Percentiles rank a stretch among this genome's conserved stretches.
phyloP scores from a whole-genome alignment of 2,797 vertebrate genomes.

The Acanthurus tractus region DNA sequence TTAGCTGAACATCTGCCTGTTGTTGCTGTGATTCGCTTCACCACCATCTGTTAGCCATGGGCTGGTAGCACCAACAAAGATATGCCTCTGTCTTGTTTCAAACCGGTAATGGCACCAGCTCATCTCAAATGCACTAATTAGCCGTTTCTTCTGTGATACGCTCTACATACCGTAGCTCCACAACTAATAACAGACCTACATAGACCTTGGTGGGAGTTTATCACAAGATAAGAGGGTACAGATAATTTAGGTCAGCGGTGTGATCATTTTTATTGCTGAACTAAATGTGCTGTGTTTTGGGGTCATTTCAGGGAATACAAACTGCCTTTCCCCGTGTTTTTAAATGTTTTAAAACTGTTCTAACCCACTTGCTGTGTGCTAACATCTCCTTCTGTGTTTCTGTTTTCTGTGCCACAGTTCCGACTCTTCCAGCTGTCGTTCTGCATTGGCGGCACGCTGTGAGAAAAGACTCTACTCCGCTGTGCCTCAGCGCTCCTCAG shows the following conservation, averaged over 20 bases:
- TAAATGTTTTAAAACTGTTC: slow-evolving; percentile 35
- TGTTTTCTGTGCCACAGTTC: slow-evolving; percentile 73
- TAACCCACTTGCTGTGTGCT: slow-evolving; percentile 25
- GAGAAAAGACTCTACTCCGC: slow-evolving; percentile 71
- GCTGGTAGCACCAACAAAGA: slow-evolving; percentile 63
- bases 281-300: slow-evolving; percentile 48
- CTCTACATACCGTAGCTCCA: slow-evolving; percentile 22
- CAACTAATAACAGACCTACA: slow-evolving; percentile 35
- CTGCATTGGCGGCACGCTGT: slow-evolving; percentile 71
- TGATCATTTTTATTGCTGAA: slow-evolving; percentile 47
- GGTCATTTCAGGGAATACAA: slow-evolving; percentile 44
- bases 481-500: slow-evolving; percentile 60
- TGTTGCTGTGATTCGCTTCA: slow-evolving; percentile 73
- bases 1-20: slow-evolving; percentile 78
- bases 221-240: slow-evolving; percentile 26
- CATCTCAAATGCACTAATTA: slow-evolving; percentile 60
- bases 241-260: slow-evolving; percentile 44
- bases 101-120: slow-evolving; percentile 61
- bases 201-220: slow-evolving; percentile 30
- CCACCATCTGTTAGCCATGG: slow-evolving; percentile 74
- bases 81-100: slow-evolving; percentile 70
- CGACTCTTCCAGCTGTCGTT: slow-evolving; percentile 72
- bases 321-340: slow-evolving; percentile 33
- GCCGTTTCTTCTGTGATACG: slow-evolving; percentile 32
- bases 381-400: slow-evolving; percentile 60